Evolutionary conservation across 2,113 vertebrate genomes (phyloP).

Genomic region (Cacatua alba): DNA sequence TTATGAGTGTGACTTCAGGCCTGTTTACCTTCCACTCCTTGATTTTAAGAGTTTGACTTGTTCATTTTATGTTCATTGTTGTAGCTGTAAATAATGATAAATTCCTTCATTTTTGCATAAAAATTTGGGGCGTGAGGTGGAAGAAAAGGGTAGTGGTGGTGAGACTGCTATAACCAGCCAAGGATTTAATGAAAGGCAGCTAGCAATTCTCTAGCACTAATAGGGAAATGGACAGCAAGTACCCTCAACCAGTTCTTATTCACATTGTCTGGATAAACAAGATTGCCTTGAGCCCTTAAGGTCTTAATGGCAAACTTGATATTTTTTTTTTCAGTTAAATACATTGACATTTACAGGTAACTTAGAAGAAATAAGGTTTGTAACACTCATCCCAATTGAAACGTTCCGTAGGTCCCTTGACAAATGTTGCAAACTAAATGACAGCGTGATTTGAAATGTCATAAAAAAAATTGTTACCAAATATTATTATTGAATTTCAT

Average conservation of each 20-base stretch:
- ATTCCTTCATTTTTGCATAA: not conserved
- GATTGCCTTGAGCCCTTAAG: not conserved
- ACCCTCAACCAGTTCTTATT: not conserved
- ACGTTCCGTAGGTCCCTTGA: not conserved
- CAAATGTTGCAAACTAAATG: not conserved
- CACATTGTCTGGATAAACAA: not conserved
- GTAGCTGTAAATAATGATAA: not conserved
- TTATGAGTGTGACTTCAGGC: not conserved
- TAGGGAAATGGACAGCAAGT: not conserved
- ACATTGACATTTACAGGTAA: not conserved
- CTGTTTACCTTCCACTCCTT: not conserved
- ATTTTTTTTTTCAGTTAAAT: not conserved
- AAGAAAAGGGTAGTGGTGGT: not conserved
- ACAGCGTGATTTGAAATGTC: not conserved
- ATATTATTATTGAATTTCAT: not conserved
- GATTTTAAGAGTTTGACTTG: not conserved
- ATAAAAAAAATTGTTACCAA: not conserved
- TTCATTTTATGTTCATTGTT: not conserved
- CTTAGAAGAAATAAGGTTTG: not conserved
- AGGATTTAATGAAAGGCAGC: not conserved
- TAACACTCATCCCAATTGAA: not conserved
- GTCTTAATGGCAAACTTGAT: not conserved
- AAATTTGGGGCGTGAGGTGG: not conserved
- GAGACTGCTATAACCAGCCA: not conserved
- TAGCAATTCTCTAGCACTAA: not conserved